Evolutionary conservation across 1,140 invertebrate genomes (phyloP).

Genomic region (Hylyphantes graminicola): DNA sequence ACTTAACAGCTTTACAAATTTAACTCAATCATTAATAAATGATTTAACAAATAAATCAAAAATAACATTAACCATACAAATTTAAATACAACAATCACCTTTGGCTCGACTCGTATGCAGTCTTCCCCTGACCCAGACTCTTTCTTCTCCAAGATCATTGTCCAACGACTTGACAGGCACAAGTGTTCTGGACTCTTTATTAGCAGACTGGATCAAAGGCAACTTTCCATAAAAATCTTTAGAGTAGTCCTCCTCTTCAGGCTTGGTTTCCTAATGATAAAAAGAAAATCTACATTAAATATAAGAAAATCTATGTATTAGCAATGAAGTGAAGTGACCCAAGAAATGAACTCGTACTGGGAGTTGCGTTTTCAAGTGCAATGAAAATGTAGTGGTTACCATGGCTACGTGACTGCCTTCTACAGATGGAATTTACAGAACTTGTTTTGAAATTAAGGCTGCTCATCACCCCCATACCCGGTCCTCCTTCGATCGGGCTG

Average conservation of each 20-base stretch:
- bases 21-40: neutral
- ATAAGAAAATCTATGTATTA: neutral
- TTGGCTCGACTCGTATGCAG: slow-evolving; percentile 92
- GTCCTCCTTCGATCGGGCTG: no score
- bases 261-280: slow-evolving; percentile 64
- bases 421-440: neutral
- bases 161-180: slow-evolving; percentile 40
- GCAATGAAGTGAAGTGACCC: neutral
- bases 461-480: no score
- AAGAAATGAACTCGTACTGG: neutral
- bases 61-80: slow-evolving; percentile 17
- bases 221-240: slow-evolving; percentile 79
- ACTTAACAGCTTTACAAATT: neutral
- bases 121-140: slow-evolving; percentile 85
- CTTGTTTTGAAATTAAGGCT: neutral
- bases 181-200: slow-evolving; percentile 69
- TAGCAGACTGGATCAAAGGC: slow-evolving; percentile 82
- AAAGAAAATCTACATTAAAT: neutral
- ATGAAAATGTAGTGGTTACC: neutral
- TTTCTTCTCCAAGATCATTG: slow-evolving; percentile 72
- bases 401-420: neutral
- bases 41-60: slow-evolving; percentile 24
- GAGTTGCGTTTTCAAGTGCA: neutral
- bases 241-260: slow-evolving; percentile 74
- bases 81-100: slow-evolving; percentile 67